Base-by-base conservation (phyloP, 2,888 invertebrate species). In the Orthosia gracilis region DNA sequence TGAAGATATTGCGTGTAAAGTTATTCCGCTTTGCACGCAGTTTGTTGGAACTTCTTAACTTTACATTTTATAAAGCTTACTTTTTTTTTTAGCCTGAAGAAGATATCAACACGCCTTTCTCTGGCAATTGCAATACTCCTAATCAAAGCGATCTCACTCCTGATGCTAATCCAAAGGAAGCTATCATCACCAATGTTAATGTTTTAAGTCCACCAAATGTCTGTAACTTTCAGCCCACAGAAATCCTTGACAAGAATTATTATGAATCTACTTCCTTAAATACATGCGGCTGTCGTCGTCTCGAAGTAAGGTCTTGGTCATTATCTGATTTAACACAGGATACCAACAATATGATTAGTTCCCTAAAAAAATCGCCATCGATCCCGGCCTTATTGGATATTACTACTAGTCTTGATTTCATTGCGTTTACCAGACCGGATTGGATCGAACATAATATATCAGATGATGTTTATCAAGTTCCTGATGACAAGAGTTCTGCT, bases 181-280 rank as follows among this genome's bases (percentile, higher is more conserved):
- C 45, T 59, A 59, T 59, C 45, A 59, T 15, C 59, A 12, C 45
- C 59, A 45, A 21, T 21, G 4, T 59, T 4, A 11, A 45, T 59
- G n/a, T 45, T 59, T 45, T 45, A 45, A 59, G 59, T 45, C 45
- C 59, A 59, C 45, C 59, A 59, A 15, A 45, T 12, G 59, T 45
- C 59, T 59, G 45, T 59, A 45, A 4, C 45, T 45, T 59, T 45
- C n/a, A 59, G 5, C 45, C 59, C 59, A 45, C 59, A 45, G 59
- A 59, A 45, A 45, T 45, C 59, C 59, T 45, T 59, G 59, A 45
- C 59, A 45, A 59, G 12, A n/a, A 45, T 59, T 1, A 55, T 23
- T 55, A 55, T 55, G 59, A 59, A 59, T 59, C 40, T 40, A 59
- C 58, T 59, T 59, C 58, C 5, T 59, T 59, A n/a, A 11, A 40